Evolutionary conservation across 2,888 invertebrate genomes (phyloP), one percentile per base, ranked within the genome.

Genomic region (Villa cingulata): DNA sequence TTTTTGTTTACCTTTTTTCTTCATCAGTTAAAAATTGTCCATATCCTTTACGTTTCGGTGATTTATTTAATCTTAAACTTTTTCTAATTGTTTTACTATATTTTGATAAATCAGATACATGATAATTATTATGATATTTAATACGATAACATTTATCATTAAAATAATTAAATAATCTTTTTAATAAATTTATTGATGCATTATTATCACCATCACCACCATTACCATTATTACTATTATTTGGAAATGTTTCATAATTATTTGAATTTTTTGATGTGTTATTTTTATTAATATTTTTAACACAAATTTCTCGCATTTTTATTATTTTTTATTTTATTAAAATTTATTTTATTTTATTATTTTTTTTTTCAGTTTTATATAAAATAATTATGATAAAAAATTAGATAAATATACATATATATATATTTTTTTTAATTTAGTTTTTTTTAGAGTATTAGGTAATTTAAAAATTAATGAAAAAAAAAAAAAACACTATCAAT

Each of bases 21-120:
- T 84, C 83, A 27, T 83, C 83, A 3, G 78, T 74, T 38, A 80
- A 66, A 62, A 83, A 75, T 57, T 74, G 72, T 54, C 73, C 72
- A 62, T 83, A 85, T 36, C 79, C 78, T 58, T 70, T 71, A 50
- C 65, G 64, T 54, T 72, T 75, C 9, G 73, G 74, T 41, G 74
- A 63, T 58, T 70, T 73, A 53, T 64, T 64, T 17, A 74, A 56
- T 52, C 61, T 62, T 41, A 70, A 61, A 41, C 63, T 59, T 52
- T 59, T 62, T 42, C 61, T 48, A 51, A 56, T 60, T 51, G 53
- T 62, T 58, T 54, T 57, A 45, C 51, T 61, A 53, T 38, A 60
- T 19, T 40, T 14, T 18, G 48, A 50, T 46, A 49, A 55, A 51
- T 54, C 54, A 43, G 44, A 49, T 6, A 50, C 19, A 9, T 50